Evolutionary conservation across 2,888 invertebrate species (phyloP).

Genomic region (Rambutsinella grinnellia): DNA sequence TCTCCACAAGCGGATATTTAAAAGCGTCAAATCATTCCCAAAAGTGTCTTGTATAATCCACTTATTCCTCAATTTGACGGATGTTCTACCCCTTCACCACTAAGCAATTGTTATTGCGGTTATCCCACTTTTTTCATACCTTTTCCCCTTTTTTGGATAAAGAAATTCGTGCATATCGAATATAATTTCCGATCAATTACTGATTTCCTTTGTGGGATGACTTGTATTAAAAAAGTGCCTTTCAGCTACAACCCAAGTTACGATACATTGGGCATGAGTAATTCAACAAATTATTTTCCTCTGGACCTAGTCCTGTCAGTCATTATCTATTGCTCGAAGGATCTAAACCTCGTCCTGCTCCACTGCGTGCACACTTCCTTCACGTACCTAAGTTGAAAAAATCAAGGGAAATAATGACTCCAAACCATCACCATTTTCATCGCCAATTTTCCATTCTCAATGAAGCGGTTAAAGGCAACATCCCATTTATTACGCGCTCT

Average conservation of each 20-base stretch:
- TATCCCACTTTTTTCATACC: no score
- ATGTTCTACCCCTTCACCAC: no score
- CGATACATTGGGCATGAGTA: neutral
- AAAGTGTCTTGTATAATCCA: no score
- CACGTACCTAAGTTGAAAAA: conserved; percentile 21
- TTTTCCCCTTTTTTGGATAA: neutral
- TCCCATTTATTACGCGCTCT: no score
- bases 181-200: conserved; percentile 67
- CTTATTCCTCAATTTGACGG: no score
- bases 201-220: conserved; percentile 60
- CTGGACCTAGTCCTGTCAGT: no score
- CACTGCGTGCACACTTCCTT: neutral
- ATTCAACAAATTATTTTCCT: conserved; percentile 23
- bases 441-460: no score
- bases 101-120: no score
- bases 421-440: conserved; percentile 6
- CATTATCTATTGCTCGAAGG: conserved; percentile 44
- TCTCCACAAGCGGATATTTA: no score
- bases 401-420: conserved; percentile 28
- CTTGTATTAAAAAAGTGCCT: neutral
- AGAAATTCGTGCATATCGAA: conserved; percentile 66
- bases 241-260: neutral
- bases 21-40: no score
- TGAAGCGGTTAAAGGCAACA: no score
- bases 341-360: neutral